A percentile compares a stretch with the other conserved stretches of the same genome.
phyloP scores from a whole-genome alignment of 92 coral and sea anemone species.

The Meandrina meandrites region DNA sequence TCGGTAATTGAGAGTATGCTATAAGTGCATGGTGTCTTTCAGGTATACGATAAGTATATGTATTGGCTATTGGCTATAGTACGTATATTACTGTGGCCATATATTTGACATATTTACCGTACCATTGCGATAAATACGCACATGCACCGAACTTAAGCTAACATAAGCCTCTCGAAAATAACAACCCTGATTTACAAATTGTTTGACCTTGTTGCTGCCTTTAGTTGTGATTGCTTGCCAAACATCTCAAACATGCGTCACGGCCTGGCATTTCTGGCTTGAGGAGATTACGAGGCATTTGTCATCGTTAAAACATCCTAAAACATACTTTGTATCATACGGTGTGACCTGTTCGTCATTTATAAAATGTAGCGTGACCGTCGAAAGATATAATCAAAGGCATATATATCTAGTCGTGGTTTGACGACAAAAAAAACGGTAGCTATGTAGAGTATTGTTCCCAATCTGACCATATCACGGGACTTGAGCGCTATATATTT shows the following conservation, averaged over 20 bases:
- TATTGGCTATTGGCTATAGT: not conserved
- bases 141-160: too few species aligned
- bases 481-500: not conserved
- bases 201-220: not conserved
- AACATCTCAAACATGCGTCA: not conserved
- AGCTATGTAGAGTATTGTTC: not conserved
- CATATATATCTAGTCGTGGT: too few species aligned
- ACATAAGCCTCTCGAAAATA: too few species aligned
- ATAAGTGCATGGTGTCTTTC: too few species aligned
- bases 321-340: too few species aligned
- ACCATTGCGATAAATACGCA: too few species aligned
- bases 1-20: too few species aligned
- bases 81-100: too few species aligned
- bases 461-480: not conserved
- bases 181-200: not conserved
- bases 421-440: too few species aligned
- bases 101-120: too few species aligned
- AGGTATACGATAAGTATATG: too few species aligned
- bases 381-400: not conserved
- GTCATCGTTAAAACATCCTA: not conserved
- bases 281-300: not conserved
- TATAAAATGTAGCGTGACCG: not conserved
- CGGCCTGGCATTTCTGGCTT: not conserved
- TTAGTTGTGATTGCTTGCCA: not conserved
- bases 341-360: not conserved